A percentile compares a stretch with the other conserved stretches of the same genome.
phyloP scores from a whole-genome alignment of 2,797 vertebrate species.

The Cichlasoma orientale region DNA sequence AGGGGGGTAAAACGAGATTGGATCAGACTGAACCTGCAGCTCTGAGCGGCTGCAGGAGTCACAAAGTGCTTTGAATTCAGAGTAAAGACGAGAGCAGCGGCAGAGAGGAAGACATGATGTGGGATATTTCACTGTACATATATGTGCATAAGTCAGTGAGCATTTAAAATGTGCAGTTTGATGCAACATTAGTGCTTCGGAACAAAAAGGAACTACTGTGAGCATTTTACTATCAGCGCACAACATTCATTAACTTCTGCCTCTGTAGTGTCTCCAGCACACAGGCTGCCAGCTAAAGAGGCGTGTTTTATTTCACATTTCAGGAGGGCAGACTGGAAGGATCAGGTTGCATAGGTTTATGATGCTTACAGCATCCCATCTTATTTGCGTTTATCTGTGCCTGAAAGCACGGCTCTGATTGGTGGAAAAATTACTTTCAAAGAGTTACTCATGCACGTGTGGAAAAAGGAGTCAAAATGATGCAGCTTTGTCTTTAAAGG shows the following conservation, averaged over 20 bases:
- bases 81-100: constrained; percentile 14
- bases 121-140: constrained; percentile 30
- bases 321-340: constrained; percentile 44
- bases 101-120: not conserved
- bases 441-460: not conserved
- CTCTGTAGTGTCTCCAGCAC: constrained; percentile 24
- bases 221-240: constrained; percentile 15
- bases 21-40: constrained; percentile 31
- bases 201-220: constrained; percentile 26
- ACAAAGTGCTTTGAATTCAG: constrained; percentile 67
- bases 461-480: constrained; percentile 1
- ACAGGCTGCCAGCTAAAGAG: constrained; percentile 26
- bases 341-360: constrained; percentile 79
- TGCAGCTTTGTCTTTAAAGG: constrained; percentile 3
- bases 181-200: constrained; percentile 49
- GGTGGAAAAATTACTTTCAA: not conserved
- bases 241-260: constrained; percentile 35
- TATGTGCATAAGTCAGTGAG: constrained; percentile 55
- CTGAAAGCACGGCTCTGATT: not conserved
- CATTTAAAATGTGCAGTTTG: constrained; percentile 57
- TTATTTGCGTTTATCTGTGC: not conserved
- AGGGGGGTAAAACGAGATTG: not conserved
- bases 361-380: constrained; percentile 25
- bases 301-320: constrained; percentile 63
- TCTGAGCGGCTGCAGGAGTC: constrained; percentile 37